Percentiles rank a stretch among this genome's conserved stretches.
Evolutionary conservation across 2,113 vertebrate genomes (phyloP).

Genomic region (Paradoxurus hermaphroditus): DNA sequence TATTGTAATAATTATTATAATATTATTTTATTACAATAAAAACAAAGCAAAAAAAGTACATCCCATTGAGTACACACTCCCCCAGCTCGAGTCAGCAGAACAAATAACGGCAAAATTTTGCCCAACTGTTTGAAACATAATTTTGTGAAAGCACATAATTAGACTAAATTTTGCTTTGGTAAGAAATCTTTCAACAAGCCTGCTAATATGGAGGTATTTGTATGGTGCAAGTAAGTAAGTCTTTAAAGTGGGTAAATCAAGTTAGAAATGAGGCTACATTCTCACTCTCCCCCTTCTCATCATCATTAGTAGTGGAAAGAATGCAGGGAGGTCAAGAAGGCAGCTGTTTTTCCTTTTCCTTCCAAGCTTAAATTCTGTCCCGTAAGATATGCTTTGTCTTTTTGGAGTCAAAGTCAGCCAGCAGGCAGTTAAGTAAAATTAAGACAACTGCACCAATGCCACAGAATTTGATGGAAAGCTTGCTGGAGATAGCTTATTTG

Average conservation of each 20-base stretch:
- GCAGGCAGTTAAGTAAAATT: conserved; percentile 61
- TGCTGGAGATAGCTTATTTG: conserved; percentile 48
- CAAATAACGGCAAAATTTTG: conserved; percentile 33
- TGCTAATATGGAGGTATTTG: conserved; percentile 2
- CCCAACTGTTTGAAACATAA: background rate
- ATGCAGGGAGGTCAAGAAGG: conserved; percentile 20
- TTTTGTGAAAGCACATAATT: background rate
- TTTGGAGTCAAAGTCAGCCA: conserved; percentile 59
- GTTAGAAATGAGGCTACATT: conserved; percentile 5
- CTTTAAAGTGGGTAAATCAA: conserved; percentile 28
- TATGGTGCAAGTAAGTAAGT: conserved; percentile 43
- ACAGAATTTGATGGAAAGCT: conserved; percentile 56
- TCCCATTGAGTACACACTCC: background rate
- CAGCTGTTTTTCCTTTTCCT: conserved; percentile 15
- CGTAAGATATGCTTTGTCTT: conserved; percentile 22
- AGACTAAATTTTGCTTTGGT: conserved; percentile 15
- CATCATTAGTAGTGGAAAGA: conserved; percentile 16
- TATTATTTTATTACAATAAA: conserved; percentile 44
- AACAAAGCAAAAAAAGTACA: conserved; percentile 5
- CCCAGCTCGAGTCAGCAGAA: background rate
- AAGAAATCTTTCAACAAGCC: background rate
- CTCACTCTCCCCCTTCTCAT: background rate
- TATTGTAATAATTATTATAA: no score
- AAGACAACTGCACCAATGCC: conserved; percentile 45
- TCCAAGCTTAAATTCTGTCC: conserved; percentile 42